phyloP scores from a whole-genome alignment of 2,888 invertebrate species.

The Osmoderma eremita region DNA sequence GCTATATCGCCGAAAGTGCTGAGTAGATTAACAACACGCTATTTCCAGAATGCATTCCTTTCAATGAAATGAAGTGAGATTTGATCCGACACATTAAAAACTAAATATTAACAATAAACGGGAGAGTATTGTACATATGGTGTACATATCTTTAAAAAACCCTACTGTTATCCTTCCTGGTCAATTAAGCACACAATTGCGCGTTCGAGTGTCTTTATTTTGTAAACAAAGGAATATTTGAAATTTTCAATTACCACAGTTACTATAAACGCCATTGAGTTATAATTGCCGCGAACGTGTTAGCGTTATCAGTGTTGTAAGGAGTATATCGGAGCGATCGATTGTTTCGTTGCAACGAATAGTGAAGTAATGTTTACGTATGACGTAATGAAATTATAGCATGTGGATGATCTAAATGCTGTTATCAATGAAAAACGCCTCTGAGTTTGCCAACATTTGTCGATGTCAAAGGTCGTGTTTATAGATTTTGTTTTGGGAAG shows the following conservation, averaged over 20 bases:
- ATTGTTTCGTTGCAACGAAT: constrained; percentile 4
- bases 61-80: no score
- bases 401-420: constrained; percentile 30
- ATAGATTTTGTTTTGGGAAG: constrained; percentile 36
- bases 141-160: no score
- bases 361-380: constrained; percentile 14
- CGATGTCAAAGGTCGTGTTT: constrained; percentile 33
- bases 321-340: not conserved
- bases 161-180: no score
- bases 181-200: no score
- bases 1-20: no score
- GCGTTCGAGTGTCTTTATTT: not conserved
- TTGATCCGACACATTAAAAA: no score
- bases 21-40: no score
- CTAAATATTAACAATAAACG: no score
- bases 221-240: constrained; percentile 14
- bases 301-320: constrained; percentile 23
- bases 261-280: constrained; percentile 33
- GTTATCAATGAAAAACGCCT: constrained; percentile 15
- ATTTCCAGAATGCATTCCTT: no score
- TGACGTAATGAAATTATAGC: constrained; percentile 24
- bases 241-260: constrained; percentile 27
- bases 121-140: no score
- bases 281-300: constrained; percentile 19
- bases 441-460: constrained; percentile 32